Base-by-base conservation (phyloP, 1,140 invertebrate species). In the Aphaenogaster rudis region DNA sequence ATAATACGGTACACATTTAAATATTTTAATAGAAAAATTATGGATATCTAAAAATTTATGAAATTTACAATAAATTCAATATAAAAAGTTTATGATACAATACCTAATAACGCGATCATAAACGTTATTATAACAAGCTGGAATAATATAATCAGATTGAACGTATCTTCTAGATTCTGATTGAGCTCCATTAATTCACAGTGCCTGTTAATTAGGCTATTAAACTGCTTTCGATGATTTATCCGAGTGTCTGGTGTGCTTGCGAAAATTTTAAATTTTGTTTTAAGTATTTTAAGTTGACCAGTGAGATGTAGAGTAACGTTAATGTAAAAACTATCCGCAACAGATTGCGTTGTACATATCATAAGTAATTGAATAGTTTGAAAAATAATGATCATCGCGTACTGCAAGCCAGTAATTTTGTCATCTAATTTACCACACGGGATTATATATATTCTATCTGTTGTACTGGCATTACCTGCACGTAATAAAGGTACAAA, bases 301-400 rank as follows among this genome's bases (percentile, higher is more conserved):
- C 81, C 86, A 48, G 33, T 28, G 3, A 88, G 42, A 11, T 88
- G 67, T 54, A 88, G 6, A 4, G 50, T 57, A 39, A 86, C 48
- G 8, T 57, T 82, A 21, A 90, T 81, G n/a, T 88, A 90, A 28
- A 92, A 87, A 21, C 86, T 45, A 42, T 92, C 91, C 36, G 33
- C 52, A 33, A 78, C 63, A 36, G 74, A 85, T 66, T 91, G 67
- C 17, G 8, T 13, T 13, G 17, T 15, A 42, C 52, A 69, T 63
- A 82, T 57, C 2, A 48, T 1, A 7, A 54, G 0, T 36, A 85
- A 13, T 74, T 77, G 71, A 66, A 88, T 0, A 69, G 0, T 13
- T 52, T 88, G 69, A 21, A 88, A 7, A 6, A 52, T 9, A 1
- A 50, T 33, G 9, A 85, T 2, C 5, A 85, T 63, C 3, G 21